Conservation (phyloP, 2,113 vertebrate species). For the Percopsis transmontana region DNA sequence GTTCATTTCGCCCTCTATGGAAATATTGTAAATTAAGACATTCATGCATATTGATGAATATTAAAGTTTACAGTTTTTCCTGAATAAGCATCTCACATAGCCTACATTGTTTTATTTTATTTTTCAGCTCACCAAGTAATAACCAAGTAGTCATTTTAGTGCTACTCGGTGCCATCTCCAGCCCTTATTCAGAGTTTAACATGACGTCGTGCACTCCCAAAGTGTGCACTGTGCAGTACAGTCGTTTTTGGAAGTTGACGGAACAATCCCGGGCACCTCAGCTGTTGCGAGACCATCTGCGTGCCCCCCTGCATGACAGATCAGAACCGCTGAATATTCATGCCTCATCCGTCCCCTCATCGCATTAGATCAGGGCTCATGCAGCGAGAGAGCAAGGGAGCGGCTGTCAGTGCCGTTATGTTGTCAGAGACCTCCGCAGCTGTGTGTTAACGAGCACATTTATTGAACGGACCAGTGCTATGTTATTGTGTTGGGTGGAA, state of each 20-base stretch:
- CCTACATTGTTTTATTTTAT: neutral
- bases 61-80: conserved; percentile 26
- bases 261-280: conserved; percentile 65
- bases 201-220: conserved; percentile 6
- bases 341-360: conserved; percentile 72
- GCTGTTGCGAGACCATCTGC: conserved; percentile 76
- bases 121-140: conserved; percentile 6
- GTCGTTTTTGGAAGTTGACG: conserved; percentile 55
- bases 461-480: conserved; percentile 47
- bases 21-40: conserved; percentile 13
- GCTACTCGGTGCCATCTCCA: conserved; percentile 25
- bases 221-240: neutral
- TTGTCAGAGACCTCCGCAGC: conserved; percentile 69
- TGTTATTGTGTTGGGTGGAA: conserved; percentile 13
- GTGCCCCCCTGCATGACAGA: conserved; percentile 65
- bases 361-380: conserved; percentile 76
- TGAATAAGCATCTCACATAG: conserved; percentile 8
- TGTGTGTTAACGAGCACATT: conserved; percentile 71
- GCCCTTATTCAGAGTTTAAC: conserved; percentile 39
- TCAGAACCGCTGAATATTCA: conserved; percentile 78
- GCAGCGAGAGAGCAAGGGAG: conserved; percentile 64
- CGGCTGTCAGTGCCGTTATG: conserved; percentile 66
- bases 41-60: conserved; percentile 37
- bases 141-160: too few species aligned
- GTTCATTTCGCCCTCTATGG: too few species aligned